Conservation (phyloP, 2,113 vertebrate genomes). For the Pygathrix nemaeus region DNA sequence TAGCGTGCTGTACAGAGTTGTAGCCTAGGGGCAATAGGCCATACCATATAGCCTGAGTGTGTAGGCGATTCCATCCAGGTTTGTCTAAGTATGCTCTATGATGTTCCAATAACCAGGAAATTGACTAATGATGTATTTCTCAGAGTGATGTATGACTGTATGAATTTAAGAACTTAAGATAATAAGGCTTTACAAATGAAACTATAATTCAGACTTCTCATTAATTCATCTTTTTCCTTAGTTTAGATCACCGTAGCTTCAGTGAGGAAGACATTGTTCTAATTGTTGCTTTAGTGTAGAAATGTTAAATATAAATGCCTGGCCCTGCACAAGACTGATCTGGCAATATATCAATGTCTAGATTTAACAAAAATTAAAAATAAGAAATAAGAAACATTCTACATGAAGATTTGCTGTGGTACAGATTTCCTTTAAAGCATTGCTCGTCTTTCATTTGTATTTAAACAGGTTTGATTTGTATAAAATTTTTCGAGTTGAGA, state of each 20-base stretch:
- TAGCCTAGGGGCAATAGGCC: not conserved
- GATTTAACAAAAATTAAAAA: not conserved
- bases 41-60: not conserved
- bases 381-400: not conserved
- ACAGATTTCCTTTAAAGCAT: not conserved
- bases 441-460: not conserved
- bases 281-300: not conserved
- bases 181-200: not conserved
- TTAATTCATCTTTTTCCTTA: conserved; percentile 26
- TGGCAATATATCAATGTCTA: not conserved
- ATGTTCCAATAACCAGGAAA: not conserved
- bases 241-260: not conserved
- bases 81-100: not conserved
- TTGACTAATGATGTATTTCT: not conserved
- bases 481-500: not conserved
- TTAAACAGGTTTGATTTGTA: conserved; percentile 10
- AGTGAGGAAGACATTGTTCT: not conserved
- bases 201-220: not conserved
- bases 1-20: not conserved
- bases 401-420: not conserved
- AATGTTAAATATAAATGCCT: not conserved
- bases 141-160: not conserved
- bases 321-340: not conserved
- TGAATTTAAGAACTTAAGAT: conserved; percentile 8
- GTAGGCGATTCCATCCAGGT: not conserved